Evolutionary conservation across 2,888 invertebrate genomes (phyloP).

Genomic region (Dryobota labecula): DNA sequence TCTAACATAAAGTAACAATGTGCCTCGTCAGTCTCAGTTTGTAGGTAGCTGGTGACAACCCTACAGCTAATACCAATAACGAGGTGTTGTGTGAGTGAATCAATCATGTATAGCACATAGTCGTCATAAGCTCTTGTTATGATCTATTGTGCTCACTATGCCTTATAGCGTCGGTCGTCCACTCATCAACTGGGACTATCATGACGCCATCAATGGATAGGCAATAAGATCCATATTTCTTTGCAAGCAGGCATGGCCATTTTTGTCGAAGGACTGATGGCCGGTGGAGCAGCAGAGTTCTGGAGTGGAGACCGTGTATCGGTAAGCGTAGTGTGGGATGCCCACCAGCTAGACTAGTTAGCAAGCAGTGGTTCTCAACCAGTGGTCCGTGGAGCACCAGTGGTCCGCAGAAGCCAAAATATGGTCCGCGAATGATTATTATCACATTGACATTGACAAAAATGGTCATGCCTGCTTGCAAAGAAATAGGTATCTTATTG

Average conservation of each 20-base stretch:
- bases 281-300: no score
- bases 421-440: no score
- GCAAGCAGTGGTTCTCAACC: no score
- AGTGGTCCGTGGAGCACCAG: no score
- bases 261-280: no score
- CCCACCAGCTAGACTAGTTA: no score
- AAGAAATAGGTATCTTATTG: background rate
- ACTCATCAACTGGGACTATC: constrained; percentile 7
- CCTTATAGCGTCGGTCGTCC: background rate
- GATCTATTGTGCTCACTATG: constrained; percentile 47
- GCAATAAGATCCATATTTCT: background rate
- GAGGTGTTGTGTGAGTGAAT: constrained; percentile 50
- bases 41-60: constrained; percentile 9
- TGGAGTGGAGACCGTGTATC: no score
- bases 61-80: constrained; percentile 28
- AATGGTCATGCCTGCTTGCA: no score
- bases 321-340: no score
- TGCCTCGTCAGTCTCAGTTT: background rate
- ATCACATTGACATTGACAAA: no score
- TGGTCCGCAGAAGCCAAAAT: no score
- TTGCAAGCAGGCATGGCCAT: background rate
- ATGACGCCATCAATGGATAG: background rate
- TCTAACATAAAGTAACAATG: background rate
- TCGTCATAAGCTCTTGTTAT: constrained; percentile 26
- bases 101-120: constrained; percentile 25